Base-by-base conservation (phyloP, 2,888 invertebrate genomes). In the Orchesellides sinensis region DNA sequence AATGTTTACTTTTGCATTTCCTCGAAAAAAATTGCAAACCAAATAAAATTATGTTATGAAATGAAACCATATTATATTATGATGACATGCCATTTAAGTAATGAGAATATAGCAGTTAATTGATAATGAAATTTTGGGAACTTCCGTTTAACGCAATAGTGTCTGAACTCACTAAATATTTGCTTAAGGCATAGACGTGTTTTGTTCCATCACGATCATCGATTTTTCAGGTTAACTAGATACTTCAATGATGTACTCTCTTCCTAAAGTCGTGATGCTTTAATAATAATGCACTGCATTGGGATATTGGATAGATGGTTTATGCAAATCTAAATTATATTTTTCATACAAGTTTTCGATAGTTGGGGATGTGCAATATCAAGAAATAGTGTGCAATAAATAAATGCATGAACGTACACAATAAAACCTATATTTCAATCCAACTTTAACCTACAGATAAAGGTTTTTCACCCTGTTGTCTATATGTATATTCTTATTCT, bases 391-490 rank as follows among this genome's bases (percentile, higher is more conserved):
- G 12, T 8, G 12, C 35, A 35, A 65, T 23, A 40, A n/a, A 1
- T 61, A 32, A 4, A 2, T 8, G 5, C 8, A 14, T 19, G 21
- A 21, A 52, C 25, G 17, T 25, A 17, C 35, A n/a, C n/a, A n/a
- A 63, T 23, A 23, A 35, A 63, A 35, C n/a, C 40, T 40, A 59
- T 40, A 63, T 32, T 35, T 12, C 35, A 2, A 66, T 54, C 40
- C 10, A 40, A 14, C 40, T 40, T 40, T 40, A 40, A n/a, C n/a
- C n/a, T 47, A 47, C 3, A 4, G n/a, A 29, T 25, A 23, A 49
- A 72, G 72, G 59, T 72, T 72, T 61, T 72, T 72, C 59, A 72
- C 72, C 72, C 47, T 72, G n/a, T n/a, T n/a, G n/a, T n/a, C n/a
- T n/a, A n/a, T n/a, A n/a, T n/a, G n/a, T n/a, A n/a, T n/a, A n/a